Evolutionary conservation across 2,113 vertebrate species (phyloP), one percentile per base, ranked within the genome.

Genomic region (Sylvia atricapilla): DNA sequence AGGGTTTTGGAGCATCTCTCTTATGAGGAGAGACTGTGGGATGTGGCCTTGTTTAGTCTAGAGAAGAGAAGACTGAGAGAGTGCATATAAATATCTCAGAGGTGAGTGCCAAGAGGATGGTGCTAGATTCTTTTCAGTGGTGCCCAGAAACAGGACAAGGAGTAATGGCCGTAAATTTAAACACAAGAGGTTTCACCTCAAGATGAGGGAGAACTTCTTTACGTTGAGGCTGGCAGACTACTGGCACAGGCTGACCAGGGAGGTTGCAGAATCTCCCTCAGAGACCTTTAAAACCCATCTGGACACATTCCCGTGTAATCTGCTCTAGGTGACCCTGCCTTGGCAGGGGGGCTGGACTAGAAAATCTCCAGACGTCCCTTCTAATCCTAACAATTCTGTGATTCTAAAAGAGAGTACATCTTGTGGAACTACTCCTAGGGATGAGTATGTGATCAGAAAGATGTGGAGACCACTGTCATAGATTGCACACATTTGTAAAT

Each of bases 261-360:
- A 46, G 8, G 8, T 39, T 39, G 33, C 39, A 10, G 28, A 46
- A 10, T 46, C 15, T 53, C 15, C 8, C 39, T 62, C 0, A 0
- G 55, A 46, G 18, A n/a, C 2, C 16, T 62, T 70, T 22, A 46
- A 70, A 87, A 78, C 15, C 7, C 8, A 20, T 13, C 22, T 68
- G 33, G 31, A 31, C 0, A 0, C 14, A 22, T 39, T 87, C 19
- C 39, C 44, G 8, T 52, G 27, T 52, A 37, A 77, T 27, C 28
- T 70, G 13, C 6, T 53, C 28, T 39, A 53, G 33, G 55, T n/a
- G 19, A 70, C 64, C 8, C 39, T 53, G 39, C 23, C 10, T 62
- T 78, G 64, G 12, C 18, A 69, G 39, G 3, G 15, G 6, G 6
- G 4, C 19, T 53, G 55, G 18, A 46, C 33, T 46, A 39, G n/a